Percentiles rank a stretch among this genome's conserved stretches.
Evolutionary conservation across 1,140 invertebrate species (phyloP).

Genomic region (Melanaphis sacchari): DNA sequence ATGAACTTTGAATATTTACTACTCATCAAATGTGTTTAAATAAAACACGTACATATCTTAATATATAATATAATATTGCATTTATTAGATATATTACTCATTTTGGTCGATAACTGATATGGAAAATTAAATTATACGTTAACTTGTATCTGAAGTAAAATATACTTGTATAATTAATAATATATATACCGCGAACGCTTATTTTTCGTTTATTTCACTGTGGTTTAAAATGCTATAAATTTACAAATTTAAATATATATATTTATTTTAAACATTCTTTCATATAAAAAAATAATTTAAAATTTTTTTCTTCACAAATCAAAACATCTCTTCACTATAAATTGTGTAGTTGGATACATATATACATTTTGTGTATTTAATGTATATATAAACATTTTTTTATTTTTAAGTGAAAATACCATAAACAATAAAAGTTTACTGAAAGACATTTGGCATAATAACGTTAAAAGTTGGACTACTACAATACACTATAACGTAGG

Average conservation of each 20-base stretch:
- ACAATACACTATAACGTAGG: too few species aligned
- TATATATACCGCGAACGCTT: background rate
- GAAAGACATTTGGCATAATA: too few species aligned
- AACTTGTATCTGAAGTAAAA: background rate
- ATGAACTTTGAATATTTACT: background rate
- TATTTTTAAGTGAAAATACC: too few species aligned
- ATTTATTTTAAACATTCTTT: background rate
- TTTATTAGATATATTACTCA: too few species aligned
- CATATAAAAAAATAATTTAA: background rate
- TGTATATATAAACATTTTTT: too few species aligned
- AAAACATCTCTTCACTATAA: too few species aligned
- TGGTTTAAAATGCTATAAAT: background rate
- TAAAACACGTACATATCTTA: background rate
- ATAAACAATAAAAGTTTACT: too few species aligned
- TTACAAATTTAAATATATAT: background rate
- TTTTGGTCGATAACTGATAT: background rate
- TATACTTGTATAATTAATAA: background rate
- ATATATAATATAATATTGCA: background rate
- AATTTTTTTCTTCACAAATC: background rate
- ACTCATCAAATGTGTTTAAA: background rate
- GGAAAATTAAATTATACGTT: too few species aligned
- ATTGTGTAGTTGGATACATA: too few species aligned
- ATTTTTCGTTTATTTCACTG: too few species aligned
- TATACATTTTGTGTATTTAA: too few species aligned
- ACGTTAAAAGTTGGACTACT: background rate